phyloP scores from a whole-genome alignment of 2,797 vertebrate genomes.

The Poeciliopsis turneri region DNA sequence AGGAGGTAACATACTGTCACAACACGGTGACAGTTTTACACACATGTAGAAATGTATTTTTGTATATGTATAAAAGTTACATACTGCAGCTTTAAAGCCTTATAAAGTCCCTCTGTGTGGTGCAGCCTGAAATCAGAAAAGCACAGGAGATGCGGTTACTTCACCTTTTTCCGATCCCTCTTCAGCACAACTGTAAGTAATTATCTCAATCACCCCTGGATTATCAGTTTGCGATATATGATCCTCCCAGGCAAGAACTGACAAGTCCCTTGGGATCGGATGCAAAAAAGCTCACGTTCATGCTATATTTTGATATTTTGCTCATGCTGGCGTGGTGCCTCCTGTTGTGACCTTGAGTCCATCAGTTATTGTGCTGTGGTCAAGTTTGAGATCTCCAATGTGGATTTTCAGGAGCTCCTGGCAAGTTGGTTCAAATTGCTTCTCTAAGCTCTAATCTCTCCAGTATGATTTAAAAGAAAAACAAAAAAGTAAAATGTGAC shows the following conservation, averaged over 20 bases:
- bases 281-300: constrained; percentile 34
- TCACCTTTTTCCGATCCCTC: constrained; percentile 40
- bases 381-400: constrained; percentile 33
- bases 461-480: constrained; percentile 19
- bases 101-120: constrained; percentile 33
- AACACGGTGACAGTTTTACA: too few relatives aligned
- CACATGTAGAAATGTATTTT: too few relatives aligned
- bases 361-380: constrained; percentile 43
- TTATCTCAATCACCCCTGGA: constrained; percentile 71
- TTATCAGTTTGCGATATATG: constrained; percentile 63
- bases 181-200: constrained; percentile 77
- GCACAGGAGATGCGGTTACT: constrained; percentile 66
- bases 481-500: neutral
- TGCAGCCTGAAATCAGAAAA: constrained; percentile 59
- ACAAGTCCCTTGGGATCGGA: constrained; percentile 56
- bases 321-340: constrained; percentile 37
- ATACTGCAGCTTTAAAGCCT: constrained; percentile 13
- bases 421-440: constrained; percentile 18
- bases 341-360: constrained; percentile 33
- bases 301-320: constrained; percentile 31
- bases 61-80: too few relatives aligned
- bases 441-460: constrained; percentile 18
- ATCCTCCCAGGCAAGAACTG: constrained; percentile 52
- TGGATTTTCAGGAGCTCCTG: constrained; percentile 18
- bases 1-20: too few relatives aligned